Evolutionary conservation across 2,888 invertebrate genomes (phyloP).

Genomic region (Tubulanus polymorphus): DNA sequence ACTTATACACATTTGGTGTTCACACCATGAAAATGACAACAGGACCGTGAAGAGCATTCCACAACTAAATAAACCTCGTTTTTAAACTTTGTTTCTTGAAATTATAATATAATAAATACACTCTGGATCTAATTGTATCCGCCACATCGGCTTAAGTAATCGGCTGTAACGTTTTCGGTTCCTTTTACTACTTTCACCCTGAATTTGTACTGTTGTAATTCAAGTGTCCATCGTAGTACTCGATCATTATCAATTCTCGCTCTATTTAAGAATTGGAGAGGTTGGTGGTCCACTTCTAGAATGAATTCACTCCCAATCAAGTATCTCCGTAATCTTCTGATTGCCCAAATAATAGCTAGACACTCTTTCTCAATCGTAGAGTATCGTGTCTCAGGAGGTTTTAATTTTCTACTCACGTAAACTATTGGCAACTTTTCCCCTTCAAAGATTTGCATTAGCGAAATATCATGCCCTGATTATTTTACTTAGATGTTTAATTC

Average conservation of each 20-base stretch:
- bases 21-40: too few species aligned
- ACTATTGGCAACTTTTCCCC: too few species aligned
- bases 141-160: background rate
- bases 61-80: too few species aligned
- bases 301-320: slow-evolving; percentile 20
- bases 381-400: slow-evolving; percentile 17
- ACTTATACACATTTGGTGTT: too few species aligned
- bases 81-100: too few species aligned
- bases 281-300: slow-evolving; percentile 22
- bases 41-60: too few species aligned
- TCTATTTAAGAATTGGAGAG: slow-evolving; percentile 17
- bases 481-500: too few species aligned
- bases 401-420: slow-evolving; percentile 23
- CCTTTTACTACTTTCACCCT: slow-evolving; percentile 15
- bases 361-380: slow-evolving; percentile 23
- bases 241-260: slow-evolving; percentile 16
- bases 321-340: slow-evolving; percentile 19
- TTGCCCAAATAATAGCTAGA: slow-evolving; percentile 21
- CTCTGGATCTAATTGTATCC: too few species aligned
- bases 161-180: slow-evolving; percentile 9
- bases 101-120: too few species aligned
- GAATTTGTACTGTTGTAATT: slow-evolving; percentile 15
- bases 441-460: too few species aligned
- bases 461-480: too few species aligned
- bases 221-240: slow-evolving; percentile 22